Base-by-base conservation (phyloP, 2,113 vertebrate species). In the Planiliza haematocheilus region DNA sequence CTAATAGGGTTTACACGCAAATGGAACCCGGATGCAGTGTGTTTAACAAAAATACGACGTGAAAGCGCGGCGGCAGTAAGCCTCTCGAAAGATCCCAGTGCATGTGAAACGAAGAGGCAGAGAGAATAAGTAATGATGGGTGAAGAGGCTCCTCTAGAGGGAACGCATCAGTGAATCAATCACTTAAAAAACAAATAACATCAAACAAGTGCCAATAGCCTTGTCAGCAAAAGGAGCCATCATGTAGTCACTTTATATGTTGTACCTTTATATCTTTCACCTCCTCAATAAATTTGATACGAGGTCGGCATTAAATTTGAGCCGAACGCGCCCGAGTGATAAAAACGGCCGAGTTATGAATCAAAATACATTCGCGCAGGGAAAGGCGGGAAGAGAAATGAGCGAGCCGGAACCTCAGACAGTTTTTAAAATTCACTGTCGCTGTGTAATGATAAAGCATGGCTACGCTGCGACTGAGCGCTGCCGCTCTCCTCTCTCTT, bases 201-300 rank as follows among this genome's bases (percentile, higher is more conserved):
- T 81, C 62, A 80, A 80, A 78, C 66, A 75, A 86, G 75, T 83
- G 70, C 62, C 85, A 67, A 73, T 70, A 77, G 85, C 83, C 72
- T 75, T 86, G 88, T 88, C 91, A 89, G 89, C 90, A 90, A 84
- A 87, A 80, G 61, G 39, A 65, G 68, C 76, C 78, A 82, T 87
- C 79, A 83, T 84, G 65, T 79, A 86, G 87, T 74, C 76, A 50
- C 82, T 85, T 81, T 79, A 80, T 85, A 74, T 46, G 64, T 70
- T 34, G 30, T 48, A 66, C 77, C 69, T 87, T 77, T 69, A 63
- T 81, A 77, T 79, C 63, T 76, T 73, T 86, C 80, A 80, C 82
- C 82, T 84, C 38, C 52, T 69, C 87, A 11, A 86, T 92, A 89
- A 92, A 91, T 89, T 87, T 91, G 67, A 84, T 53, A 73, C 18